phyloP scores from a whole-genome alignment of 2,888 invertebrate genomes.

The Zele albiditarsus region DNA sequence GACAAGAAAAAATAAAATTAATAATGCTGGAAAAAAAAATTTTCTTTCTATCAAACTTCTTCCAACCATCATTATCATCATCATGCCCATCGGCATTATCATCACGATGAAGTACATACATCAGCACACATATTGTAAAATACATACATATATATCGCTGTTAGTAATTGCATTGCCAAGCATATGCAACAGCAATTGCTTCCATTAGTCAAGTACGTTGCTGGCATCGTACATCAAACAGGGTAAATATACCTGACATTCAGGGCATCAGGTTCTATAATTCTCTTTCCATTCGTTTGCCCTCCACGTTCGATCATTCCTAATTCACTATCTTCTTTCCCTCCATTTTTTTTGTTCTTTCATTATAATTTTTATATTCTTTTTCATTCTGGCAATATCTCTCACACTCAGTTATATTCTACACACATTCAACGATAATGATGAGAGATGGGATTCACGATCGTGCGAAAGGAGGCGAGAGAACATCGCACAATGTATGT shows the following conservation, averaged over 20 bases:
- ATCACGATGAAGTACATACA: background rate
- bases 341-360: background rate
- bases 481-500: conserved; percentile 1
- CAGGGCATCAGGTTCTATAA: conserved; percentile 6
- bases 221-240: conserved; percentile 22
- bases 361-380: background rate
- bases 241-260: conserved; percentile 31
- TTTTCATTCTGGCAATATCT: background rate
- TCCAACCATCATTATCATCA: background rate
- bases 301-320: conserved; percentile 4
- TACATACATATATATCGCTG: background rate
- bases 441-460: background rate
- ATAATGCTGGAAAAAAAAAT: background rate
- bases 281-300: background rate
- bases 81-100: background rate
- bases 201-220: conserved; percentile 23
- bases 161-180: conserved; percentile 7
- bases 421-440: conserved; percentile 3
- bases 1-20: too few relatives aligned
- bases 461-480: background rate
- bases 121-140: background rate
- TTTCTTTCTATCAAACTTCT: background rate
- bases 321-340: background rate
- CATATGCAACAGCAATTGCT: conserved; percentile 16
- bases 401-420: background rate